Conservation (phyloP, 2,113 vertebrate species). For the Petaurus breviceps region DNA sequence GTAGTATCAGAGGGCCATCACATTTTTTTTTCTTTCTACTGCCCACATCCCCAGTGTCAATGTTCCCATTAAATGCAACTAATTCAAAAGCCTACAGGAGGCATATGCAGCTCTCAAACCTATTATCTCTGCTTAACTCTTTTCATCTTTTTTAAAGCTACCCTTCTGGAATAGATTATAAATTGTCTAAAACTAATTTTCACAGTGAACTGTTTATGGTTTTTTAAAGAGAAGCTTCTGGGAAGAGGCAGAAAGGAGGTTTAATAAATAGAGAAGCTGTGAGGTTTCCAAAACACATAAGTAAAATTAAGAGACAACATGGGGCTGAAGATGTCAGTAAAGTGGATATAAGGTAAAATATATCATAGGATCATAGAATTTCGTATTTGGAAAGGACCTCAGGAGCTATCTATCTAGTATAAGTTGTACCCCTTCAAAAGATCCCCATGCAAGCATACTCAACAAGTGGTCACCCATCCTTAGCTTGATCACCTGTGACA, state of each 20-base stretch:
- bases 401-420: not conserved
- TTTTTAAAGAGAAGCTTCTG: slow-evolving; percentile 79
- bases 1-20: slow-evolving; percentile 62
- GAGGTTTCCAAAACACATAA: slow-evolving; percentile 67
- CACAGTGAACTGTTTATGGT: slow-evolving; percentile 77
- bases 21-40: slow-evolving; percentile 55
- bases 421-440: not conserved
- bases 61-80: slow-evolving; percentile 71
- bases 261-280: slow-evolving; percentile 64
- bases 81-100: slow-evolving; percentile 70
- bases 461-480: not conserved
- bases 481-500: not conserved
- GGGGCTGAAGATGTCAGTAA: slow-evolving; percentile 34
- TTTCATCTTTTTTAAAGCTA: slow-evolving; percentile 75
- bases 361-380: not conserved
- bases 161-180: slow-evolving; percentile 72
- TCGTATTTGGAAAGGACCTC: not conserved
- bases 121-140: slow-evolving; percentile 66
- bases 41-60: slow-evolving; percentile 39
- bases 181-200: slow-evolving; percentile 75
- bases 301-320: slow-evolving; percentile 60
- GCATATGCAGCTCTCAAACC: slow-evolving; percentile 30
- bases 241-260: slow-evolving; percentile 71
- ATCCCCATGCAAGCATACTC: not conserved
- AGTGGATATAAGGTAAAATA: slow-evolving; percentile 21